Percentiles rank a stretch among this genome's conserved stretches.
Conservation (phyloP, 2,888 invertebrate genomes). For the Macaria liturata region DNA sequence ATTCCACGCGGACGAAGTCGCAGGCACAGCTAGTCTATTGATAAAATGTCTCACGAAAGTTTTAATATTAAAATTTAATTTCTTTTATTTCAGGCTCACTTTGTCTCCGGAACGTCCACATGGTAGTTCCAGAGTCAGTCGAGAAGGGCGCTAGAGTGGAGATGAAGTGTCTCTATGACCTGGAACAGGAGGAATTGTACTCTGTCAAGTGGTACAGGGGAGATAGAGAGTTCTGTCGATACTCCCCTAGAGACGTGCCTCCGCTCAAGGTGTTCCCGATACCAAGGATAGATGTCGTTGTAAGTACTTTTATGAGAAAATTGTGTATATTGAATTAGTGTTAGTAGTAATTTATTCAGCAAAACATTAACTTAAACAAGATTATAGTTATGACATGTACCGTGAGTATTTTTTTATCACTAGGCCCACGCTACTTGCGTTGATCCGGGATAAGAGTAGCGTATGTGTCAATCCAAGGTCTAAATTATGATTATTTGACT, state of each 20-base stretch:
- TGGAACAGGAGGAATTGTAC: constrained; percentile 86
- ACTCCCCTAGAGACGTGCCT: constrained; percentile 85
- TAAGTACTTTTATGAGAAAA: constrained; percentile 53
- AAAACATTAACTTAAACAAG: too few relatives aligned
- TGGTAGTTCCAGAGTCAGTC: constrained; percentile 86
- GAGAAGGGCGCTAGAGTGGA: constrained; percentile 85
- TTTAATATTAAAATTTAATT: too few relatives aligned
- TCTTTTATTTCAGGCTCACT: constrained; percentile 52
- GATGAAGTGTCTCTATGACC: constrained; percentile 85
- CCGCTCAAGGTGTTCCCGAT: constrained; percentile 85
- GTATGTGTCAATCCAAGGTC: too few relatives aligned
- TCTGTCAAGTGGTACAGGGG: constrained; percentile 88
- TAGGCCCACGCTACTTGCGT: too few relatives aligned
- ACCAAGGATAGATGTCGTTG: constrained; percentile 84
- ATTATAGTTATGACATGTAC: too few relatives aligned
- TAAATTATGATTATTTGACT: too few relatives aligned
- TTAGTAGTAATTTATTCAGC: too few relatives aligned
- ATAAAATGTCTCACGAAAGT: too few relatives aligned
- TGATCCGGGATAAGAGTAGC: too few relatives aligned
- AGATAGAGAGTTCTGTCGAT: constrained; percentile 86
- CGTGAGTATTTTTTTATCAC: too few relatives aligned
- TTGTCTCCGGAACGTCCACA: constrained; percentile 84
- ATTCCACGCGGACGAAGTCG: too few relatives aligned
- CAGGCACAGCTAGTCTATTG: too few relatives aligned
- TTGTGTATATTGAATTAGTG: background rate